phyloP scores from a whole-genome alignment of 2,888 invertebrate species.

The Parnassius glacialis region DNA sequence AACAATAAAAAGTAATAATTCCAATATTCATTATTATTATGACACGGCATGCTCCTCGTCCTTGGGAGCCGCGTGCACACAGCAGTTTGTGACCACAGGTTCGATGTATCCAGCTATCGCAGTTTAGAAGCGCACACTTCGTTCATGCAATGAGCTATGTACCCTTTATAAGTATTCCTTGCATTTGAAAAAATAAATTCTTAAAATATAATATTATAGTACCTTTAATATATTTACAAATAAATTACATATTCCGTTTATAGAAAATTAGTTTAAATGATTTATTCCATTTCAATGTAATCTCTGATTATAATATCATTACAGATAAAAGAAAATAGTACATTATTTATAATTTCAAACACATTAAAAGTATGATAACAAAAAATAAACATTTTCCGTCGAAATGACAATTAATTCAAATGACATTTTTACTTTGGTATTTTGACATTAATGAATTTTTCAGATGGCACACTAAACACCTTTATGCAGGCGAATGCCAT shows the following conservation, averaged over 20 bases:
- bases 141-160: not conserved
- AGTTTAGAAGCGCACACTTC: not conserved
- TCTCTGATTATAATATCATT: constrained; percentile 1
- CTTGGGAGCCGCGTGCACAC: not conserved
- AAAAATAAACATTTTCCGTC: constrained; percentile 9
- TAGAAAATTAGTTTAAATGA: constrained; percentile 1
- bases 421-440: constrained; percentile 13
- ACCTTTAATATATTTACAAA: constrained; percentile 15
- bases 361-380: constrained; percentile 1
- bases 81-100: constrained; percentile 7
- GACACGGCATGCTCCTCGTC: not conserved
- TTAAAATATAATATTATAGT: not conserved
- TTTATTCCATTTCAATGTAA: constrained; percentile 3
- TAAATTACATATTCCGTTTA: constrained; percentile 1
- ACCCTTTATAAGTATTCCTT: not conserved
- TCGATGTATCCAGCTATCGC: not conserved
- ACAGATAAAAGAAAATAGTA: constrained; percentile 14
- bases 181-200: constrained; percentile 12
- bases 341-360: not conserved
- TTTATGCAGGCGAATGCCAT: not conserved
- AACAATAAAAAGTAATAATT: constrained; percentile 52
- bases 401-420: constrained; percentile 1
- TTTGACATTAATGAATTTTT: constrained; percentile 1
- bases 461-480: constrained; percentile 13
- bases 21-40: constrained; percentile 36